Conservation (phyloP, 2,888 invertebrate genomes). For the Toxonevra muliebris region DNA sequence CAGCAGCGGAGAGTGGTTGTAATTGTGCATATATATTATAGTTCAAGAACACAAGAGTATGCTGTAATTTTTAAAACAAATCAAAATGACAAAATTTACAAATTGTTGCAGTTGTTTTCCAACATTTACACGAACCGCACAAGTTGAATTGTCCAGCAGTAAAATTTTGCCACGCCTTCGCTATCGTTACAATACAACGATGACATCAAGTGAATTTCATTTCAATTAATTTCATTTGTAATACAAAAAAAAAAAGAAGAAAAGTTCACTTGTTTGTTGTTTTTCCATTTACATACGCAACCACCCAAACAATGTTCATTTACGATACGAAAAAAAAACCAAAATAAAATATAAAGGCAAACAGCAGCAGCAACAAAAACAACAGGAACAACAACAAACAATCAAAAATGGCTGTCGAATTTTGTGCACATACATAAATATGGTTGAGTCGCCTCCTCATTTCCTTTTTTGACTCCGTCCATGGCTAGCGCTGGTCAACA, state of each 20-base stretch:
- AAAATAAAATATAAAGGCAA: too few species aligned
- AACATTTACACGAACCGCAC: neutral
- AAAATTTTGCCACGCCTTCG: neutral
- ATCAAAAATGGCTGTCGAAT: constrained; percentile 54
- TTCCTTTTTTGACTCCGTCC: neutral
- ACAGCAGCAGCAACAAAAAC: too few species aligned
- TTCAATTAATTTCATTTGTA: constrained; percentile 28
- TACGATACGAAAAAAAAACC: too few species aligned
- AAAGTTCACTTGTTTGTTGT: constrained; percentile 34
- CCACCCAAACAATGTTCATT: constrained; percentile 28
- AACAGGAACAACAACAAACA: neutral
- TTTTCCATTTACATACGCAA: neutral
- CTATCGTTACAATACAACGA: neutral
- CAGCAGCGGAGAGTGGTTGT: too few species aligned
- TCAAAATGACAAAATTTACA: constrained; percentile 15
- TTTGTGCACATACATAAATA: constrained; percentile 48
- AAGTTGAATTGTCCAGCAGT: neutral
- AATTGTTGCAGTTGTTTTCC: constrained; percentile 1
- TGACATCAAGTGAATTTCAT: constrained; percentile 4
- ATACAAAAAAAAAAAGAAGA: neutral
- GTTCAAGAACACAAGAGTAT: too few species aligned
- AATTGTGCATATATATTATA: too few species aligned
- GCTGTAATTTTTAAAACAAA: constrained; percentile 1
- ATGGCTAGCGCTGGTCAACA: neutral
- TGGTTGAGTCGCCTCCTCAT: neutral